phyloP scores from a whole-genome alignment of 2,113 vertebrate species.

The Thalassoma bifasciatum region DNA sequence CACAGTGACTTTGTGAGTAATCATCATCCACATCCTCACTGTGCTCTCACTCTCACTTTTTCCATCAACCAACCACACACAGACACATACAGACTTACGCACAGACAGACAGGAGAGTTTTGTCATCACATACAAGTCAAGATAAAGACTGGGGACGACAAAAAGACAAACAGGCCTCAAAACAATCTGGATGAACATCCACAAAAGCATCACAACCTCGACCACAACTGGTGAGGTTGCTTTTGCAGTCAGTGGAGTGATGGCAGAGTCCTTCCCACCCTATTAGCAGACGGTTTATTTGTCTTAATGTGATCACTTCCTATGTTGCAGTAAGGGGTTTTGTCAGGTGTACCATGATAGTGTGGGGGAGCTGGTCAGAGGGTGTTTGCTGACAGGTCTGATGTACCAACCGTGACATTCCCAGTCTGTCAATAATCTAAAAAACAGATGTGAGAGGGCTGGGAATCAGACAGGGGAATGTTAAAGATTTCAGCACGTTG shows the following conservation, averaged over 20 bases:
- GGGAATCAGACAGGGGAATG: constrained; percentile 60
- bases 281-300: constrained; percentile 55
- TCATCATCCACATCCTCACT: constrained; percentile 69
- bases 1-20: constrained; percentile 73
- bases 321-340: constrained; percentile 55
- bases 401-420: constrained; percentile 66
- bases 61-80: constrained; percentile 57
- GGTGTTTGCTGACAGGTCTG: constrained; percentile 58
- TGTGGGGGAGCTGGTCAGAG: constrained; percentile 54
- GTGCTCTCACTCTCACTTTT: constrained; percentile 73
- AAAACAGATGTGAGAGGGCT: constrained; percentile 71
- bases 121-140: constrained; percentile 22
- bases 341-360: constrained; percentile 57
- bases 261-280: not conserved
- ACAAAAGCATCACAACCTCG: constrained; percentile 38
- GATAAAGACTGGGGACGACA: constrained; percentile 51
- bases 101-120: constrained; percentile 18
- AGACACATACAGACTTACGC: too few relatives aligned
- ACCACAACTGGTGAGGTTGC: constrained; percentile 29
- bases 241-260: constrained; percentile 20
- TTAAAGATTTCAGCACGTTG: constrained; percentile 37
- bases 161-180: constrained; percentile 30
- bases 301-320: constrained; percentile 62
- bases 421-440: constrained; percentile 66
- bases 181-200: constrained; percentile 40